Base-by-base conservation (phyloP, 2,113 vertebrate species). In the Theristicus caerulescens region DNA sequence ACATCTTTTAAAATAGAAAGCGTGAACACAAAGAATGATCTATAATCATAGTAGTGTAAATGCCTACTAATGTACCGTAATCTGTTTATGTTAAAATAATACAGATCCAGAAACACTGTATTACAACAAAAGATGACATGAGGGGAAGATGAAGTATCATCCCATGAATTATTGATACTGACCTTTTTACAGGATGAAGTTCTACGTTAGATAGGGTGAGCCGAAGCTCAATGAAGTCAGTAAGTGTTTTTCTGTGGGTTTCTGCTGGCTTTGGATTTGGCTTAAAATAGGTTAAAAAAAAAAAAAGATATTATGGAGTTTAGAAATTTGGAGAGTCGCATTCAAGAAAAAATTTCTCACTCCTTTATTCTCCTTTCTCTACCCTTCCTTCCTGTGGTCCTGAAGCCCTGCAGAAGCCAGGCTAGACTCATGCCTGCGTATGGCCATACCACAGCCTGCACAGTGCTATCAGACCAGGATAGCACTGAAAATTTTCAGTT, bases 1-100 rank as follows among this genome's bases (percentile, higher is more conserved):
- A 59, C 2, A 6, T 34, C 31, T 49, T 90, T 73, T 47, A 78
- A 80, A 92, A 69, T 5, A 46, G 62, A 70, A 96, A 54, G 21
- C 3, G 1, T 2, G 0, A 81, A 29, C 46, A 67, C 25, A 52
- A 54, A n/a, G 47, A 69, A 57, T 51, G 0, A 77, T 54, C 32
- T 81, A 22, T 38, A 72, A 44, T 69, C 29, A 36, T 3, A 40
- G 20, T 4, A 84, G 29, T 3, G 1, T 44, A 66, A 69, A 69
- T 62, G 13, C 27, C 6, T 40, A 16, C 54, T 52, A 52, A 88
- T 29, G 15, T 25, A 82, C 74, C 0, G 1, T 20, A 59, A 71
- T 66, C 19, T 64, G 13, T 31, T 91, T 42, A n/a, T 36, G 18
- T 49, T 38, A 24, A 58, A 83, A 49, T 18, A 47, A 58, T 40